Percentiles rank a stretch among this genome's conserved stretches.
Evolutionary conservation across 2,113 vertebrate genomes (phyloP).

Genomic region (Oreochromis spilurus): DNA sequence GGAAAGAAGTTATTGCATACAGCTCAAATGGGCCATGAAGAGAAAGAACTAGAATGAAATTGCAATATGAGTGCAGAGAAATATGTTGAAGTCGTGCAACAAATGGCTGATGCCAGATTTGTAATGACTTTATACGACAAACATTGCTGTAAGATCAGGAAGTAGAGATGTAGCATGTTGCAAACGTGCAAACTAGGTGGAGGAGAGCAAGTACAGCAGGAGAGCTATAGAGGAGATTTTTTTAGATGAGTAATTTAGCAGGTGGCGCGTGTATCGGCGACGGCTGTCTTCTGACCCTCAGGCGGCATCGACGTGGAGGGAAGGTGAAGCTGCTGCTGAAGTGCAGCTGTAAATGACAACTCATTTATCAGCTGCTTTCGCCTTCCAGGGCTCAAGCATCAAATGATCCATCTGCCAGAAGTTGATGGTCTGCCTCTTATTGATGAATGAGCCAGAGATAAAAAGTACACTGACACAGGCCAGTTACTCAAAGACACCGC

Average conservation of each 20-base stretch:
- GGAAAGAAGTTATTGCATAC: slow-evolving; percentile 41
- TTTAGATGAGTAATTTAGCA: slow-evolving; percentile 9
- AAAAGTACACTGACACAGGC: slow-evolving; percentile 21
- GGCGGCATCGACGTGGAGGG: neutral
- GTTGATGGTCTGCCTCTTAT: slow-evolving; percentile 28
- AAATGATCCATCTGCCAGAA: slow-evolving; percentile 18
- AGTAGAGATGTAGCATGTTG: neutral
- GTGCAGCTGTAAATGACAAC: slow-evolving; percentile 22
- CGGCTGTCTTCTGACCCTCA: slow-evolving; percentile 1
- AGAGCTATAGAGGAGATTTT: slow-evolving; percentile 2
- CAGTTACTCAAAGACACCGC: slow-evolving; percentile 28
- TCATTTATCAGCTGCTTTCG: slow-evolving; percentile 49
- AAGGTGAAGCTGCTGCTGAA: slow-evolving; percentile 28
- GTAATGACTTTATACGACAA: slow-evolving; percentile 7
- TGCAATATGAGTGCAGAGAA: neutral
- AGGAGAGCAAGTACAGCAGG: neutral
- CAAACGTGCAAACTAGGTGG: neutral
- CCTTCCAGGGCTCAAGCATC: slow-evolving; percentile 6
- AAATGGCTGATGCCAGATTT: neutral
- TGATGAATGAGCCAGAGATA: slow-evolving; percentile 28
- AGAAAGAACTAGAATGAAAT: slow-evolving; percentile 16
- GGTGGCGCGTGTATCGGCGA: neutral
- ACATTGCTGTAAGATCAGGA: neutral
- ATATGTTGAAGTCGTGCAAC: neutral
- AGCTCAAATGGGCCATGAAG: slow-evolving; percentile 57